Evolutionary conservation across 2,797 vertebrate species (phyloP).

Genomic region (Diceros bicornis): DNA sequence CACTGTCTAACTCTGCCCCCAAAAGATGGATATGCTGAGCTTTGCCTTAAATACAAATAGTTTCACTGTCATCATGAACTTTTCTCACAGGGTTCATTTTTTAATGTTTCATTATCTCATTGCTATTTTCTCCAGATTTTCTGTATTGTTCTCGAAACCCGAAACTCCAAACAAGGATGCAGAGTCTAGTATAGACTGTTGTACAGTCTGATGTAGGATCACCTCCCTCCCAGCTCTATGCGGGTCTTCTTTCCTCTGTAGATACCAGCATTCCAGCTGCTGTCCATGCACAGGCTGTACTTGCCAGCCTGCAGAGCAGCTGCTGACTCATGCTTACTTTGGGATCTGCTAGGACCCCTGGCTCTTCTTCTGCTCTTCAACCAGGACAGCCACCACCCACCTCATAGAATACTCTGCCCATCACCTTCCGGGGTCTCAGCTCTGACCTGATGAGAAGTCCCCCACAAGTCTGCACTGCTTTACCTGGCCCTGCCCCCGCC

Average conservation of each 20-base stretch:
- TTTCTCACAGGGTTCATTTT: neutral
- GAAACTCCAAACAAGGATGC: neutral
- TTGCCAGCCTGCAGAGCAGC: neutral
- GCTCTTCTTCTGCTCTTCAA: neutral
- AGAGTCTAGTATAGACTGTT: neutral
- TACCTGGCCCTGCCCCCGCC: neutral
- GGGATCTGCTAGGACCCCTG: neutral
- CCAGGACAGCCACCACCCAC: neutral
- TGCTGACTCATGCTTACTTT: constrained; percentile 78
- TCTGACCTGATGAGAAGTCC: neutral
- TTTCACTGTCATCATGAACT: neutral
- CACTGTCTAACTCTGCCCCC: neutral
- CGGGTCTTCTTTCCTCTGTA: neutral
- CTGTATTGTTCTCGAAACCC: neutral
- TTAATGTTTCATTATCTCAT: constrained; percentile 2
- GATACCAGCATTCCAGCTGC: neutral
- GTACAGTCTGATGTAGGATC: neutral
- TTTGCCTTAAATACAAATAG: neutral
- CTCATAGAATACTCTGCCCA: neutral
- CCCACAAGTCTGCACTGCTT: neutral
- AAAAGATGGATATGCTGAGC: neutral
- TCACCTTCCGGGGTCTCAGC: neutral
- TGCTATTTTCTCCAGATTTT: constrained; percentile 23
- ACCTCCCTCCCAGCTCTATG: neutral
- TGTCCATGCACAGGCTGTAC: neutral